Evolutionary conservation across 2,113 vertebrate species (phyloP).

Genomic region (Sapayoa aenigma): DNA sequence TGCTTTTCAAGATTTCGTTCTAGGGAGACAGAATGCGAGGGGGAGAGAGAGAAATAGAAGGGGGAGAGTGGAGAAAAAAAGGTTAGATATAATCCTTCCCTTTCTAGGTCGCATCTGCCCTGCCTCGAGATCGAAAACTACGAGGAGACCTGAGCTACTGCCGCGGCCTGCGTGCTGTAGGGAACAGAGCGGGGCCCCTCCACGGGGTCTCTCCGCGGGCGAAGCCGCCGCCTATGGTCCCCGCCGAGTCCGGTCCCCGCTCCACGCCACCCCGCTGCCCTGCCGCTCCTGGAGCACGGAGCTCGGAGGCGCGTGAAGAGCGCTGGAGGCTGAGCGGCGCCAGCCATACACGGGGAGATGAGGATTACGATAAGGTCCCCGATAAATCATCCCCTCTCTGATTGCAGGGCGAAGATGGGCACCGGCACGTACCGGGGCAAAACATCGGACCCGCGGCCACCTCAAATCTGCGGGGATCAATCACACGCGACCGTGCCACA

Average conservation of each 20-base stretch:
- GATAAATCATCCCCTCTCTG: background rate
- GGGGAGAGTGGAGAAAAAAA: background rate
- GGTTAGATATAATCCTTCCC: background rate
- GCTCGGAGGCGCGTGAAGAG: background rate
- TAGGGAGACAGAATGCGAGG: slow-evolving; percentile 60
- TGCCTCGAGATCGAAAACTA: background rate
- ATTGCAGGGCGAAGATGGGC: background rate
- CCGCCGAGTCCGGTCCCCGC: too few relatives aligned
- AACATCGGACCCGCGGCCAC: background rate
- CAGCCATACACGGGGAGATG: background rate
- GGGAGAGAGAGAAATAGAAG: background rate
- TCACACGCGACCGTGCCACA: background rate
- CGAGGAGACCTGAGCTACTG: background rate
- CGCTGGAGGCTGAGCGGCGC: background rate
- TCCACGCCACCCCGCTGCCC: background rate
- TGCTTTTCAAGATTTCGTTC: slow-evolving; percentile 93
- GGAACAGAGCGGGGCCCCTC: background rate
- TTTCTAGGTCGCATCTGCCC: background rate
- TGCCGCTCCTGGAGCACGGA: background rate
- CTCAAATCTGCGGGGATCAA: background rate
- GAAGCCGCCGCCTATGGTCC: background rate
- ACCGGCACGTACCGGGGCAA: background rate
- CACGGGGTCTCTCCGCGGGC: accelerated
- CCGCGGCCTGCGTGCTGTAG: background rate
- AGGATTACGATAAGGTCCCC: too few relatives aligned